Evolutionary conservation across 1,140 invertebrate species (phyloP).

Genomic region (Polypedilum pembai): DNA sequence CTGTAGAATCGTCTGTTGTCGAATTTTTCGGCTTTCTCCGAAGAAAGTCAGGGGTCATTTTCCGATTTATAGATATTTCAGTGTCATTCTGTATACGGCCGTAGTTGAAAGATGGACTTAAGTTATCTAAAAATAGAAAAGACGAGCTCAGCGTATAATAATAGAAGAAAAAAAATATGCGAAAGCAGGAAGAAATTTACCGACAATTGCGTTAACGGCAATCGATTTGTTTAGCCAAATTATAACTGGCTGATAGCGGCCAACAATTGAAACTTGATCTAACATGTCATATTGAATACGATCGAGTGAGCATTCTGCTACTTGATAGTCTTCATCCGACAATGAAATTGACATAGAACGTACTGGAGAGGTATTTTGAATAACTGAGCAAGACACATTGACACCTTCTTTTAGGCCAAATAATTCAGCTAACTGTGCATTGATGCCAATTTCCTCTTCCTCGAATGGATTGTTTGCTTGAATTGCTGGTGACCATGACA

Average conservation of each 20-base stretch:
- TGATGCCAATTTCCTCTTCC: conserved; percentile 44
- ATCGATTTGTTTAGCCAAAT: conserved; percentile 48
- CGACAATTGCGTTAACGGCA: conserved; percentile 45
- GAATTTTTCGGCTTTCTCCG: conserved; percentile 30
- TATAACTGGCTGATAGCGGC: conserved; percentile 44
- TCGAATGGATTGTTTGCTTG: conserved; percentile 27
- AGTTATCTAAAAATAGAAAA: conserved; percentile 35
- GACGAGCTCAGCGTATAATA: conserved; percentile 21
- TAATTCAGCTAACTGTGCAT: conserved; percentile 43
- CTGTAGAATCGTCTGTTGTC: conserved; percentile 28
- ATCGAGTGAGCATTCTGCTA: conserved; percentile 43
- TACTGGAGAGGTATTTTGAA: not conserved
- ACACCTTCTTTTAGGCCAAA: conserved; percentile 34
- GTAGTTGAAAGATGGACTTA: conserved; percentile 38
- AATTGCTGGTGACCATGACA: not conserved
- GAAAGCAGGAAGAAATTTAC: conserved; percentile 37
- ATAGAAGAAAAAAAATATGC: not conserved
- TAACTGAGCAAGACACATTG: not conserved
- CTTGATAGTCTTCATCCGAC: conserved; percentile 35
- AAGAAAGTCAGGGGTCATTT: conserved; percentile 28
- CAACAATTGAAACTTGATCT: conserved; percentile 46
- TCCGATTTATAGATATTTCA: conserved; percentile 35
- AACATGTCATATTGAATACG: conserved; percentile 46
- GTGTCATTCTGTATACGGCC: conserved; percentile 42
- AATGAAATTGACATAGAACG: conserved; percentile 29